Evolutionary conservation across 2,113 vertebrate species (phyloP).

Genomic region (Egretta garzetta): DNA sequence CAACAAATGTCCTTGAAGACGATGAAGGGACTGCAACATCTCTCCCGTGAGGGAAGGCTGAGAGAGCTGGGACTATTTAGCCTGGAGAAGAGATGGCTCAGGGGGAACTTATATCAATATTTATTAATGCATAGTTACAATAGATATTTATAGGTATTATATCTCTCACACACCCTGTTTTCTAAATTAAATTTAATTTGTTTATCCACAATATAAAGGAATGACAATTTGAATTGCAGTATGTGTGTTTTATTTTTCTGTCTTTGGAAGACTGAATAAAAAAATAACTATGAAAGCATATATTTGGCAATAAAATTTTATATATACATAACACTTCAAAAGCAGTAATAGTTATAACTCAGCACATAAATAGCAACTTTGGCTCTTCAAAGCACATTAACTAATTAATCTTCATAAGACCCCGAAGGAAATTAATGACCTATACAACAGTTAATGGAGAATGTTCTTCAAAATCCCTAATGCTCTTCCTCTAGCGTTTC

Average conservation of each 20-base stretch:
- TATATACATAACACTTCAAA: background rate
- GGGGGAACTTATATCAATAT: background rate
- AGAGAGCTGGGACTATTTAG: background rate
- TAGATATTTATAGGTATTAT: background rate
- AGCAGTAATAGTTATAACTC: background rate
- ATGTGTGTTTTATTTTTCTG: background rate
- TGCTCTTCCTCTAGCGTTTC: background rate
- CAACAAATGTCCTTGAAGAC: background rate
- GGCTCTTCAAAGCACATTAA: background rate
- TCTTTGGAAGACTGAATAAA: background rate
- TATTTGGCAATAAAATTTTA: background rate
- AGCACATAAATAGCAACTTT: background rate
- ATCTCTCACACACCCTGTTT: background rate
- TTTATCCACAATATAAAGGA: background rate
- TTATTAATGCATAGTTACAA: background rate
- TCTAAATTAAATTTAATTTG: background rate
- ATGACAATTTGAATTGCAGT: background rate
- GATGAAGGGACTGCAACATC: background rate
- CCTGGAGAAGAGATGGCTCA: background rate
- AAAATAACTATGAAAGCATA: background rate
- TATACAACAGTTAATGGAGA: background rate
- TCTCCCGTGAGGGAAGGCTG: background rate
- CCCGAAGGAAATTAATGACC: constrained; percentile 3
- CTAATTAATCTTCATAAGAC: background rate
- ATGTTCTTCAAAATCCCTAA: background rate